These are phyloP conservation scores for Notolabrus celidotus DNA, from an alignment of 2,797 vertebrate species.

Conservation along the genomic window DNA sequence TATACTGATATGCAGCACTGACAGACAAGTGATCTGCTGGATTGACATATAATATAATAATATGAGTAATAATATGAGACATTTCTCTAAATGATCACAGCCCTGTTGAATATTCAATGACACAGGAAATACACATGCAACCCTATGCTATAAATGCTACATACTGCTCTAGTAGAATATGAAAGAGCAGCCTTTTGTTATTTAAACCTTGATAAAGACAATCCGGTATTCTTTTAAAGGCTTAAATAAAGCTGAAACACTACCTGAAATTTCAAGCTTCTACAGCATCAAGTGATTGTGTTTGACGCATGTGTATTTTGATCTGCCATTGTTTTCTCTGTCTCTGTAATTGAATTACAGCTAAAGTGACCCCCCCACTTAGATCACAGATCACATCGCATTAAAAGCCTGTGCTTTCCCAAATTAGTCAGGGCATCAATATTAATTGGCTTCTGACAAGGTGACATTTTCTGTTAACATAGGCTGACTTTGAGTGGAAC, in stretches of 20 bases:
- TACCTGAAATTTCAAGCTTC: conserved; percentile 19
- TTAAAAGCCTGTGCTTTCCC: conserved; percentile 55
- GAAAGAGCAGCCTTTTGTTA: neutral
- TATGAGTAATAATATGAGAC: neutral
- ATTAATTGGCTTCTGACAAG: conserved; percentile 68
- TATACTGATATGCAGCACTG: neutral
- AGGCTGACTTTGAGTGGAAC: conserved; percentile 43
- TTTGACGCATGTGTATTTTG: conserved; percentile 25
- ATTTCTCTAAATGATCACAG: neutral
- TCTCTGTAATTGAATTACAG: conserved; percentile 47
- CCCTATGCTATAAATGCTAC: neutral
- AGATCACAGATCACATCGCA: conserved; percentile 53
- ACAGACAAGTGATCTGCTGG: conserved; percentile 20
- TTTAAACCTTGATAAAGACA: neutral
- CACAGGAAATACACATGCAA: neutral
- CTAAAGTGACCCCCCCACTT: conserved; percentile 25
- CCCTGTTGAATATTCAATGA: neutral
- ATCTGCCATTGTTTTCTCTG: conserved; percentile 34
- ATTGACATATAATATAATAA: neutral
- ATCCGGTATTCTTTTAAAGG: neutral
- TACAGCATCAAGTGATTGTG: conserved; percentile 23
- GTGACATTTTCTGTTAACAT: conserved; percentile 67
- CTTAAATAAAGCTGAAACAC: neutral
- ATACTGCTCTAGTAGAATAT: neutral
- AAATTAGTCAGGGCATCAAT: conserved; percentile 66